Evolutionary conservation across 2,888 invertebrate species (phyloP).

Genomic region (Heteromurus nitidus): DNA sequence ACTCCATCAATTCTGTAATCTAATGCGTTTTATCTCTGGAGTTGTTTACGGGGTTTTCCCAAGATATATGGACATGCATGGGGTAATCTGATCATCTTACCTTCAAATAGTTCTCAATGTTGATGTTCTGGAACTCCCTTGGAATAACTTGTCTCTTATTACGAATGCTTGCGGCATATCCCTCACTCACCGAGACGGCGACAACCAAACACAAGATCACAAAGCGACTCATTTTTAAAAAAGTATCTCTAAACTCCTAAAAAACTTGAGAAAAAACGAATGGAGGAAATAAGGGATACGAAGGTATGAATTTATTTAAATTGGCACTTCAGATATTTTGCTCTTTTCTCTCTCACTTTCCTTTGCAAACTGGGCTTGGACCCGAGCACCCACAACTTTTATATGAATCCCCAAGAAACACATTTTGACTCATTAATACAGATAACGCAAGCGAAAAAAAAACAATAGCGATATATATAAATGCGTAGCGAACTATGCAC

Average conservation of each 20-base stretch:
- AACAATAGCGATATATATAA: not conserved
- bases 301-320: no score
- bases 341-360: not conserved
- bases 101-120: conserved; percentile 73
- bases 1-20: not conserved
- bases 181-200: conserved; percentile 48
- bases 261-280: not conserved
- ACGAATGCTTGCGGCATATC: conserved; percentile 65
- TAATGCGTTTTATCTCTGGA: not conserved
- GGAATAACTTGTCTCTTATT: conserved; percentile 69
- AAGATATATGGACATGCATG: not conserved
- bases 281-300: no score
- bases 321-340: not conserved
- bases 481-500: not conserved
- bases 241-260: not conserved
- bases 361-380: not conserved
- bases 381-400: not conserved
- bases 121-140: conserved; percentile 72
- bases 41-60: no score
- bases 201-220: conserved; percentile 53
- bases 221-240: conserved; percentile 46
- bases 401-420: not conserved
- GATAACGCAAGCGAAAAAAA: no score
- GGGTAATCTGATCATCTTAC: conserved; percentile 51
- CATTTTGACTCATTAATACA: not conserved